Conservation (phyloP, 2,888 invertebrate genomes). For the Rosalia funebris region DNA sequence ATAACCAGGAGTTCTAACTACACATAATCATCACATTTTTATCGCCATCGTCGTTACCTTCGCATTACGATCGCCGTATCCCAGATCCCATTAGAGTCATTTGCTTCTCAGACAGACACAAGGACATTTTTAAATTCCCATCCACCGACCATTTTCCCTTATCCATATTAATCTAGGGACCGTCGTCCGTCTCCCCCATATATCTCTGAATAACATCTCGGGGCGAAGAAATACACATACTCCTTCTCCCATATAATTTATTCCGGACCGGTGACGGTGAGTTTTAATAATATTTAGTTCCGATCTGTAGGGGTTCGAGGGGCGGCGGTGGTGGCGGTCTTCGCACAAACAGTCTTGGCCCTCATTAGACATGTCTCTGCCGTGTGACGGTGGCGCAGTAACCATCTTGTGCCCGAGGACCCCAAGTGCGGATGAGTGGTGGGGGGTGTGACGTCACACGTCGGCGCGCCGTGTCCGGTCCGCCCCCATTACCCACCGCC, state of each 20-base stretch:
- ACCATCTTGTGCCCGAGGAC: slow-evolving; percentile 56
- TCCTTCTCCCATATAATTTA: slow-evolving; percentile 46
- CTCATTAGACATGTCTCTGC: slow-evolving; percentile 56
- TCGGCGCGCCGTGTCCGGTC: slow-evolving; percentile 57
- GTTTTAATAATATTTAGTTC: slow-evolving; percentile 53
- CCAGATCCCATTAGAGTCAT: slow-evolving; percentile 30
- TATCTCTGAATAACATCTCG: slow-evolving; percentile 38
- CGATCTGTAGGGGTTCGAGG: slow-evolving; percentile 32
- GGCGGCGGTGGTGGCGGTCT: slow-evolving; percentile 35
- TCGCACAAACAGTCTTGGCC: slow-evolving; percentile 44
- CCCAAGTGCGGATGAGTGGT: slow-evolving; percentile 45
- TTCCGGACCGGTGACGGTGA: slow-evolving; percentile 45
- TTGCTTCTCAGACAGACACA: slow-evolving; percentile 23
- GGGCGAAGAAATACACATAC: slow-evolving; percentile 44
- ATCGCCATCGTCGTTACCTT: neutral
- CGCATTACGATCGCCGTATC: neutral
- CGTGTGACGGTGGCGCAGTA: slow-evolving; percentile 55
- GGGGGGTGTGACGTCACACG: slow-evolving; percentile 50
- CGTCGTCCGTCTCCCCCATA: slow-evolving; percentile 37
- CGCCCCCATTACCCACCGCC: slow-evolving; percentile 56
- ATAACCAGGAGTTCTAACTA: neutral
- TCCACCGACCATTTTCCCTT: slow-evolving; percentile 43
- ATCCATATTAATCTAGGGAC: slow-evolving; percentile 45
- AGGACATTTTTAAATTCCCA: slow-evolving; percentile 29
- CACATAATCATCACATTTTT: neutral